Percentiles rank a stretch among this genome's conserved stretches.
These are phyloP conservation scores for Chlorodrepanis virens DNA, from an alignment of 2,113 vertebrate species.

Conservation along the genomic window DNA sequence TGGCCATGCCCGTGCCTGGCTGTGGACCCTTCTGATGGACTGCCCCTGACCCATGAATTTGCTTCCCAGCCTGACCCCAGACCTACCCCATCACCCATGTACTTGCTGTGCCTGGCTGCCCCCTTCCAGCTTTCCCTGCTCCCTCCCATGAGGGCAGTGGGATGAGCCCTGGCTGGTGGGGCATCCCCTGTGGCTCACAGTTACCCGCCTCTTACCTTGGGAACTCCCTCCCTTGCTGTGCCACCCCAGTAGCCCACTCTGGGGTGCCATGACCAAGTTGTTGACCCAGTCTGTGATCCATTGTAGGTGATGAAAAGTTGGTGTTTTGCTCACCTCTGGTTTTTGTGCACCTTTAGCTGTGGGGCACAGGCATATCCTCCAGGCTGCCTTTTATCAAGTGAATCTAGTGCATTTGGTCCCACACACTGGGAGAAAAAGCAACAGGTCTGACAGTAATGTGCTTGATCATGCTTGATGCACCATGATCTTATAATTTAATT, in stretches of 20 bases:
- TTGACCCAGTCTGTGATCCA: neutral
- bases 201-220: neutral
- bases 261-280: neutral
- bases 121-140: neutral
- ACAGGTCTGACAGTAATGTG: neutral
- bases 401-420: neutral
- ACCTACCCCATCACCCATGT: neutral
- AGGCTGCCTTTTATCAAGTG: neutral
- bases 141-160: neutral
- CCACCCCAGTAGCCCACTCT: neutral
- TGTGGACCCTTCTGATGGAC: neutral
- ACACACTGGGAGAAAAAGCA: neutral
- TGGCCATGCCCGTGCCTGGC: fast-evolving
- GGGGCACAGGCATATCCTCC: neutral
- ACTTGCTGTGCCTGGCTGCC: neutral
- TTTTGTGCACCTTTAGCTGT: neutral
- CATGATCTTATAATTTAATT: neutral
- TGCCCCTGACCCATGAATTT: neutral
- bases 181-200: neutral
- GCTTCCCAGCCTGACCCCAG: neutral
- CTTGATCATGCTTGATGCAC: neutral
- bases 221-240: neutral
- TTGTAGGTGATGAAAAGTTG: neutral
- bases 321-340: neutral
- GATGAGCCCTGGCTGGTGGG: neutral